Evolutionary conservation across 2,888 invertebrate genomes (phyloP).

Genomic region (Trachelus iudaicus): DNA sequence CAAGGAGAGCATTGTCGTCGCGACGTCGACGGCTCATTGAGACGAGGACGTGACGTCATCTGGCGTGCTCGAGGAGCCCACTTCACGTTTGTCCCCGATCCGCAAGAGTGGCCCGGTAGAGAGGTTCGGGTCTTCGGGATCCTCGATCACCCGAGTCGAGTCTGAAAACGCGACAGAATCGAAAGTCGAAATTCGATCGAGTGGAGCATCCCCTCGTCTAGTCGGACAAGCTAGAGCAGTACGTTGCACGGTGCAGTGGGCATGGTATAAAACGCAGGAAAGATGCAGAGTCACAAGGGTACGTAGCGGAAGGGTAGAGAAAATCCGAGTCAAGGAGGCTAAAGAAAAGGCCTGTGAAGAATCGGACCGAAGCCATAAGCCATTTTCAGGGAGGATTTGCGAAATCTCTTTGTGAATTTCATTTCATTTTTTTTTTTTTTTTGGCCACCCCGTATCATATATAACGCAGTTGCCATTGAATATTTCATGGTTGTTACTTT

Average conservation of each 20-base stretch:
- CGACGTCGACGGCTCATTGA: constrained; percentile 3
- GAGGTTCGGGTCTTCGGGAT: neutral
- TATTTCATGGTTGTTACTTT: too few species aligned
- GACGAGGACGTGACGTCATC: constrained; percentile 36
- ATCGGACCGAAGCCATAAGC: neutral
- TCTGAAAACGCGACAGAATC: neutral
- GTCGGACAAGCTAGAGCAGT: neutral
- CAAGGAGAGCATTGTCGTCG: constrained; percentile 2
- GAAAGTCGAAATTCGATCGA: neutral
- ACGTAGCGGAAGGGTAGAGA: neutral
- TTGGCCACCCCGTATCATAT: neutral
- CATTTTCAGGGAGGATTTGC: neutral
- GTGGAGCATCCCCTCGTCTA: neutral
- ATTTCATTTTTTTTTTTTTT: too few species aligned
- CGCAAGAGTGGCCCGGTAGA: constrained; percentile 12
- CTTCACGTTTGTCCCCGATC: constrained; percentile 45
- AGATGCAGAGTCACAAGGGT: neutral
- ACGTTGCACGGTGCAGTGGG: neutral
- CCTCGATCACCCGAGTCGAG: neutral
- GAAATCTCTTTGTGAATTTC: neutral
- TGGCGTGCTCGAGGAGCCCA: constrained; percentile 52
- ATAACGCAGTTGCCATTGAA: neutral
- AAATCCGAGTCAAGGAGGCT: neutral
- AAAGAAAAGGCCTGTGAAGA: neutral
- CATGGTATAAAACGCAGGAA: neutral